phyloP scores from a whole-genome alignment of 2,113 vertebrate genomes.

The Suricata suricatta region DNA sequence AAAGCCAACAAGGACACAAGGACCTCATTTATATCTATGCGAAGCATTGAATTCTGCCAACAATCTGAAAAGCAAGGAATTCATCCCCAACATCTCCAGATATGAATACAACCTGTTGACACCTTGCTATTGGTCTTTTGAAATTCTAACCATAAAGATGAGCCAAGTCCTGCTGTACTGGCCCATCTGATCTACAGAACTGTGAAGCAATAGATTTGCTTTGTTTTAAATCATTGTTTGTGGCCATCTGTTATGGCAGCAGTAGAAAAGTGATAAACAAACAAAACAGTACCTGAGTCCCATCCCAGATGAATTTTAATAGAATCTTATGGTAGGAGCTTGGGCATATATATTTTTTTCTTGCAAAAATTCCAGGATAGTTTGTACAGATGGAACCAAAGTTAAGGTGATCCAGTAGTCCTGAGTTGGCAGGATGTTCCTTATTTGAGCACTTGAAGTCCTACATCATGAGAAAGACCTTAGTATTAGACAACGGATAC shows the following conservation, averaged over 20 bases:
- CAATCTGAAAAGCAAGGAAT: neutral
- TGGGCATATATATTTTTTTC: neutral
- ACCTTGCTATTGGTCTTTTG: neutral
- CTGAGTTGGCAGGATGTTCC: neutral
- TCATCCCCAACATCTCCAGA: neutral
- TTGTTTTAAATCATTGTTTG: neutral
- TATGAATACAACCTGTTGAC: neutral
- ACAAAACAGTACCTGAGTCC: neutral
- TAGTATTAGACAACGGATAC: neutral
- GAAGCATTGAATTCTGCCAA: neutral
- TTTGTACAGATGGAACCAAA: neutral
- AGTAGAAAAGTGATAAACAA: neutral
- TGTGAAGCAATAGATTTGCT: neutral
- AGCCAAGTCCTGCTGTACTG: fast-evolving
- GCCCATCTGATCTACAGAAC: neutral
- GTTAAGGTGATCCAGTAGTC: neutral
- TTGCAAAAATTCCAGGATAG: neutral
- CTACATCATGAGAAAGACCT: neutral
- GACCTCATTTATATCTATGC: neutral
- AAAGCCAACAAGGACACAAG: neutral
- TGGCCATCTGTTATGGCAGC: neutral
- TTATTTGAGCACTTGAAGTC: neutral
- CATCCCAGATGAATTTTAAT: neutral
- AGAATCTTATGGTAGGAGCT: neutral
- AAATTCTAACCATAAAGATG: neutral